Percentiles rank a stretch among this genome's conserved stretches.
Evolutionary conservation across 2,797 vertebrate genomes (phyloP).

Genomic region (Pterois miles): DNA sequence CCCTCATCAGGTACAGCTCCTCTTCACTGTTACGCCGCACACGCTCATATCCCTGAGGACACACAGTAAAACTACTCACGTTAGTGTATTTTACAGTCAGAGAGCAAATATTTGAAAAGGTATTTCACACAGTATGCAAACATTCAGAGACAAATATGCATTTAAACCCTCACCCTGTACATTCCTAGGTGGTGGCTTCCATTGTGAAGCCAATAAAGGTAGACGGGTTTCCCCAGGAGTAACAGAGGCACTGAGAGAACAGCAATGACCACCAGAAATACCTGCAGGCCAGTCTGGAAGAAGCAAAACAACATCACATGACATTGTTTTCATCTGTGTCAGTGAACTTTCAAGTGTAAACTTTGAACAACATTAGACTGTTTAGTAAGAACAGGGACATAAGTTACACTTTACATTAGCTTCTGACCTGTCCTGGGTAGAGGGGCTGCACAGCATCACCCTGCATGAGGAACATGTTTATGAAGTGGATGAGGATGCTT

Average conservation of each 20-base stretch:
- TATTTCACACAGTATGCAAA: neutral
- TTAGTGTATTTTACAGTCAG: neutral
- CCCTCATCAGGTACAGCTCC: constrained; percentile 88
- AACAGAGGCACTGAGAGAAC: constrained; percentile 91
- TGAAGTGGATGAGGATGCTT: constrained; percentile 96
- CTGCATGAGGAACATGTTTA: constrained; percentile 98
- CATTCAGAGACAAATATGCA: neutral
- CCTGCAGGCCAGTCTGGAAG: constrained; percentile 87
- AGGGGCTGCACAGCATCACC: constrained; percentile 70
- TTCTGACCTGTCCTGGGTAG: constrained; percentile 90
- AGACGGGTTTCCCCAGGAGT: constrained; percentile 93
- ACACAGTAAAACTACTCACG: neutral
- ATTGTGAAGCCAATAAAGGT: constrained; percentile 92
- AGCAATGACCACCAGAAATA: constrained; percentile 87
- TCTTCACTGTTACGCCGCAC: constrained; percentile 93
- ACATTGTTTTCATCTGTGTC: neutral
- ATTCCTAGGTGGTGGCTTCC: constrained; percentile 84
- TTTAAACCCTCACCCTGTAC: constrained; percentile 86
- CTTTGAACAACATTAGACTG: neutral
- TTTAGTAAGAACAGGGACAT: neutral
- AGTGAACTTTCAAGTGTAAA: neutral
- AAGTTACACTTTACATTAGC: neutral
- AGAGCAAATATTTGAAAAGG: neutral
- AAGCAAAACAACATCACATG: neutral
- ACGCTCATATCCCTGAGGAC: constrained; percentile 89